Evolutionary conservation across 2,113 vertebrate genomes (phyloP), one percentile per base, ranked within the genome.

Genomic region (Cranoglanis bouderius): DNA sequence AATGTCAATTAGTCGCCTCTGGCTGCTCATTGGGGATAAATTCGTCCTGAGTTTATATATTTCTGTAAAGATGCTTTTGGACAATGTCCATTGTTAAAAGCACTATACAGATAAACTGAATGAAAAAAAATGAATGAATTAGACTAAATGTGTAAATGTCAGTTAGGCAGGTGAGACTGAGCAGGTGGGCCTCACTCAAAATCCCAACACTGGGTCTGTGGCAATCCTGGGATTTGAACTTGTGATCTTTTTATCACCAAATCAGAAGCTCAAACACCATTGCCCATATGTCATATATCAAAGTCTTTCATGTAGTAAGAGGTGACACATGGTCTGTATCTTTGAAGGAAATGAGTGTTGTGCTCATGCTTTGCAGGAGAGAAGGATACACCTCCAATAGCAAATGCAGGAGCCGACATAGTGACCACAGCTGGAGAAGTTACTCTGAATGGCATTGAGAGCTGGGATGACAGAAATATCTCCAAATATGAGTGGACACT

Each of bases 361-460:
- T 40, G 81, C 32, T 83, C 2, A 3, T 83, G 21, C 6, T 14
- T 59, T 61, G 55, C 35, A 83, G 81, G 55, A 65, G 9, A 26
- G 26, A 72, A 91, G 70, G 93, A 96, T 87, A 90, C 2, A 51
- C 95, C 94, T 75, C 97, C 97, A 43, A 92, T 92, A 84, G 94
- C 95, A 59, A 94, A 94, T 32, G 93, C 95, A 2, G 95, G 95
- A 38, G 92, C 86, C 86, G 97, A 98, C 90, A 87, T 96, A 88
- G 94, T 94, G 72, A 94, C 97, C 0, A 97, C 97, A 93, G 96
- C 97, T 0, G 93, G 94, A 1, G 92, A 87, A 0, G 95, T 98
- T 81, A 90, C 91, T 6, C 94, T 99, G 80, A 96, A 94, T 46
- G 97, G 96, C 75, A 90, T 93, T 5, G 96, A 96, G 88, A 97